These are phyloP conservation scores for Callocephalon fimbriatum DNA, from an alignment of 2,113 vertebrate genomes.

Conservation along the genomic window DNA sequence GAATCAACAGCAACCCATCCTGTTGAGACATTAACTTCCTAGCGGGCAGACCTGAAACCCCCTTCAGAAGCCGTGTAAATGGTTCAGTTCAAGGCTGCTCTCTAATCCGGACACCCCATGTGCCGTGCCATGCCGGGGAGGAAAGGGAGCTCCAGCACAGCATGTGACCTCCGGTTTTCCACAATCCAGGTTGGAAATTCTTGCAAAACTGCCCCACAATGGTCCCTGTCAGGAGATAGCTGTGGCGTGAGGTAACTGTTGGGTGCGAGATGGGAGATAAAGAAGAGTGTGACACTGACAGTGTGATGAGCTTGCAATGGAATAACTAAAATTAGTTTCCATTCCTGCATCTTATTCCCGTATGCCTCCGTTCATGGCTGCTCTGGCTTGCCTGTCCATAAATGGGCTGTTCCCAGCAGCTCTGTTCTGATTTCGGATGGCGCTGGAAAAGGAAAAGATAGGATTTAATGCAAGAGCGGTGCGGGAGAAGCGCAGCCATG, in stretches of 20 bases:
- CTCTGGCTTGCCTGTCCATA: slow-evolving; percentile 57
- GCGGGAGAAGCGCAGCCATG: accelerated
- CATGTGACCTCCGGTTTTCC: background rate
- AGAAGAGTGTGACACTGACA: slow-evolving; percentile 63
- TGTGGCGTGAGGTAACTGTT: slow-evolving; percentile 50
- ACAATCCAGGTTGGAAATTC: slow-evolving; percentile 26
- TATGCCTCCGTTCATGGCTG: background rate
- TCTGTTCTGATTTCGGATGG: background rate
- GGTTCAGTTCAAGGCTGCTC: background rate
- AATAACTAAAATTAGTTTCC: slow-evolving; percentile 72
- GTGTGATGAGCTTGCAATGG: slow-evolving; percentile 63
- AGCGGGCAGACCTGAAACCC: no score
- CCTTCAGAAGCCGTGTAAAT: background rate
- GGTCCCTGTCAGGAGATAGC: slow-evolving; percentile 34
- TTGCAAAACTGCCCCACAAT: slow-evolving; percentile 10
- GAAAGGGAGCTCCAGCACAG: background rate
- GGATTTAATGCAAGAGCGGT: background rate
- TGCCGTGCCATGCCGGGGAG: background rate
- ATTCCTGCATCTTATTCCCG: slow-evolving; percentile 36
- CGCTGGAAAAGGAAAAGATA: background rate
- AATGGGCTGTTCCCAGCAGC: slow-evolving; percentile 36
- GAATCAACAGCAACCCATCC: background rate
- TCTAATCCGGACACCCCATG: background rate
- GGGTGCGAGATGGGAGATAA: slow-evolving; percentile 62
- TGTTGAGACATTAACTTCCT: background rate